Base-by-base conservation (phyloP, 2,888 invertebrate genomes). In the Osedax frankpressi region DNA sequence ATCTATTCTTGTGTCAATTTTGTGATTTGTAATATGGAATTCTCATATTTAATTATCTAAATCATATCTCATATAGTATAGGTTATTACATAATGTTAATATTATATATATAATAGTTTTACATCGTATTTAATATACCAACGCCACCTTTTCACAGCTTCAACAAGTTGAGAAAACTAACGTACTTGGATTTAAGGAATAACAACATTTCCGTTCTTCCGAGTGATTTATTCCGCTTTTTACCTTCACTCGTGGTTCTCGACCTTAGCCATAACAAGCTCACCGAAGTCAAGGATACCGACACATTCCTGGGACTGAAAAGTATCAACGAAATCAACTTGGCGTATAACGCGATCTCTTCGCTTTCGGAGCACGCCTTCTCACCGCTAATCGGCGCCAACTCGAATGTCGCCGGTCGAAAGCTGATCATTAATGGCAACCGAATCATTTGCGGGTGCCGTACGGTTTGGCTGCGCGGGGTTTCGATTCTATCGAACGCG, bases 251-350 rank as follows among this genome's bases (percentile, higher is more conserved):
- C 26, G n/a, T 30, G 6, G 26, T 65, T 6, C 25, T 74, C 24
- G 74, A 74, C 30, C 28, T 74, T 26, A 73, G 74, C 28, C 19
- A 71, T 30, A 74, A 74, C 67, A 14, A 14, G 24, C 27, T 74
- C 19, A 72, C 29, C 11, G 24, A 63, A n/a, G 25, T 74, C 74
- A 59, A 60, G 11, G 6, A 27, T 19, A 19, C 29, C 19, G 24
- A 25, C 26, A 24, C 30, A 27, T 74, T 74, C 71, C 25, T 0
- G n/a, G 71, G 65, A 25, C 25, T 72, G 28, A 28, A 19, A 3
- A 28, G 29, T 2, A 28, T 74, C 14, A 14, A 30, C 24, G 74
- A 74, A 3, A 72, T 74, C 28, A 19, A 24, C 28, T 30, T 74
- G 24, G 11, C 71, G 25, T 71, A 63, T n/a, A 74, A 74, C n/a